phyloP scores from a whole-genome alignment of 2,888 invertebrate species.

The Crematogaster levior region DNA sequence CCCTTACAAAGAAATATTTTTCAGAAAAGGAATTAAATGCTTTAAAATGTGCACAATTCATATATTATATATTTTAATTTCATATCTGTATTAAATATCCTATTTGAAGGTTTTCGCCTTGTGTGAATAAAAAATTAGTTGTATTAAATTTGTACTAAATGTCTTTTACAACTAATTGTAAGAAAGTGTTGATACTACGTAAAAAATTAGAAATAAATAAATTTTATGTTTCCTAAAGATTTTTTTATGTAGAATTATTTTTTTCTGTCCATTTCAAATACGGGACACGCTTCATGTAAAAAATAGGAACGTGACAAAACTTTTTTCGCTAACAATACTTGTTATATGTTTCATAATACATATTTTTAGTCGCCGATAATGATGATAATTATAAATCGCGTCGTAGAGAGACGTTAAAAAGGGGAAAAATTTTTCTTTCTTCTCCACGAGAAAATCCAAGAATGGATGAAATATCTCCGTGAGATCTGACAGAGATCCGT shows the following conservation, averaged over 20 bases:
- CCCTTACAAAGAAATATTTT: not conserved
- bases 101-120: no score
- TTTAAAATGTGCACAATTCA: not conserved
- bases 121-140: no score
- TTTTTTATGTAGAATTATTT: not conserved
- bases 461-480: constrained; percentile 22
- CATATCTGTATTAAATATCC: not conserved
- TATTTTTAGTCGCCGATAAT: constrained; percentile 12
- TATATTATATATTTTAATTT: not conserved
- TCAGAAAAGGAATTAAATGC: not conserved
- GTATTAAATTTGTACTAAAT: no score
- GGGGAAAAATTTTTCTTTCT: not conserved
- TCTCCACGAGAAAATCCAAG: not conserved
- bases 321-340: not conserved
- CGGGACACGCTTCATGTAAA: not conserved
- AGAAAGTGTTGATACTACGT: not conserved
- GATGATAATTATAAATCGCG: not conserved
- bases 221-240: not conserved
- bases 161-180: not conserved
- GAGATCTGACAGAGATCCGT: not conserved
- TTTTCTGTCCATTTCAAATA: not conserved
- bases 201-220: not conserved
- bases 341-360: not conserved
- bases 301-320: not conserved
- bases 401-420: not conserved